These are phyloP conservation scores for Thalassoma bifasciatum DNA, from an alignment of 2,113 vertebrate genomes.

Conservation along the genomic window DNA sequence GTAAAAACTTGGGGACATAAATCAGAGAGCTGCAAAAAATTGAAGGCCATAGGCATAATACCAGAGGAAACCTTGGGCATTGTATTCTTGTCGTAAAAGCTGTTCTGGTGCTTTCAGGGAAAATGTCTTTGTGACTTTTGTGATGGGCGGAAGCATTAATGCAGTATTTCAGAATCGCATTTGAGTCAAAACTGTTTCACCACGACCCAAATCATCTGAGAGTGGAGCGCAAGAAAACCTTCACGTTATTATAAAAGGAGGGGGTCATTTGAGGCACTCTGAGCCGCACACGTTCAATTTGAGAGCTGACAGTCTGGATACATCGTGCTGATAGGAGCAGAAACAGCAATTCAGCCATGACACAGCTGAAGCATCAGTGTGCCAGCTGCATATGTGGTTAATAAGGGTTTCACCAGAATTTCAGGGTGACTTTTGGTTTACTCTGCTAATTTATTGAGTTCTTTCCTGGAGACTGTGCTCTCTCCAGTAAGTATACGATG, in stretches of 20 bases:
- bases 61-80: slow-evolving; percentile 2
- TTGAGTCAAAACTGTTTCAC: slow-evolving; percentile 37
- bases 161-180: slow-evolving; percentile 28
- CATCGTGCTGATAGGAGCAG: slow-evolving; percentile 35
- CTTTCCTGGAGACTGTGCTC: slow-evolving; percentile 8
- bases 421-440: slow-evolving; percentile 25
- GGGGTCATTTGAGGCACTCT: slow-evolving; percentile 40
- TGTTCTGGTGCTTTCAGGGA: slow-evolving; percentile 16
- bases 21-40: slow-evolving; percentile 6
- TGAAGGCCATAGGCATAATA: neutral
- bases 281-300: slow-evolving; percentile 58
- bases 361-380: slow-evolving; percentile 5
- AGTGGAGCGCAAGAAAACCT: slow-evolving; percentile 39
- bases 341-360: slow-evolving; percentile 39
- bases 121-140: slow-evolving; percentile 30
- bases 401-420: slow-evolving; percentile 34
- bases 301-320: slow-evolving; percentile 42
- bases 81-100: slow-evolving; percentile 26
- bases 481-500: slow-evolving; percentile 27
- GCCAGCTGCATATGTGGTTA: slow-evolving; percentile 20
- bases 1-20: neutral
- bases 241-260: slow-evolving; percentile 26
- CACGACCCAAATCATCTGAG: slow-evolving; percentile 39
- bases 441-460: slow-evolving; percentile 31
- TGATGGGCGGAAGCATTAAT: neutral